Base-by-base conservation (phyloP, 2,888 invertebrate genomes). In the Drosophila anceps region DNA sequence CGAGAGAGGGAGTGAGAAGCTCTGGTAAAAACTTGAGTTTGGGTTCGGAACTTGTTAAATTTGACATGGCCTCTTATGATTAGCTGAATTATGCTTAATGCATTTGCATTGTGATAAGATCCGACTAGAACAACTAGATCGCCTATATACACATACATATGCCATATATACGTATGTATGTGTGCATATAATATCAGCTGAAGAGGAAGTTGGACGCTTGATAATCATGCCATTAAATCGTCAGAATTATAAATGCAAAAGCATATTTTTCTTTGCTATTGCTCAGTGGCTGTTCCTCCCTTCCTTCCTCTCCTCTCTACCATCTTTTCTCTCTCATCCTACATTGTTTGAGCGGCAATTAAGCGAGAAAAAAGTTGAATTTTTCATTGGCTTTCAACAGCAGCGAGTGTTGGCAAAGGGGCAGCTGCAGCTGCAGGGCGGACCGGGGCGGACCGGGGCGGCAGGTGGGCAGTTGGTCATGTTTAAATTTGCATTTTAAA, bases 401-500 rank as follows among this genome's bases (percentile, higher is more conserved):
- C 59, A 41, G 50, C 66, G 59, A 33, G 37, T 35, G 50, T 57
- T 50, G 54, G 63, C 46, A 20, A 18, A 2, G 13, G 48, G 24
- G 41, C 18, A 50, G 18, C 24, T 15, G 41, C 63, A 69, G 31
- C n/a, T n/a, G n/a, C n/a, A n/a, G n/a, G n/a, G n/a, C n/a, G 35
- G 54, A n/a, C n/a, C 24, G 54, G 27, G 8, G 24, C 15, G 35
- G 54, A n/a, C n/a, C 24, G 54, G 27, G 8, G 24, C 15, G 27
- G 54, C 13, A 2, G 20, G 33, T 18, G 51, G 51, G 51, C 51
- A 54, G 60, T 73, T 66, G 43, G 54, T 61, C 63, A 68, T 73
- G 76, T 63, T 58, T 71, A 55, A 76, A 87, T 87, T 87, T 87
- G 87, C 89, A 87, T 87, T 87, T 89, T 84, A 89, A 87, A 83